Evolutionary conservation across 2,888 invertebrate genomes (phyloP), one percentile per base, ranked within the genome.

Genomic region (Seira musarum): DNA sequence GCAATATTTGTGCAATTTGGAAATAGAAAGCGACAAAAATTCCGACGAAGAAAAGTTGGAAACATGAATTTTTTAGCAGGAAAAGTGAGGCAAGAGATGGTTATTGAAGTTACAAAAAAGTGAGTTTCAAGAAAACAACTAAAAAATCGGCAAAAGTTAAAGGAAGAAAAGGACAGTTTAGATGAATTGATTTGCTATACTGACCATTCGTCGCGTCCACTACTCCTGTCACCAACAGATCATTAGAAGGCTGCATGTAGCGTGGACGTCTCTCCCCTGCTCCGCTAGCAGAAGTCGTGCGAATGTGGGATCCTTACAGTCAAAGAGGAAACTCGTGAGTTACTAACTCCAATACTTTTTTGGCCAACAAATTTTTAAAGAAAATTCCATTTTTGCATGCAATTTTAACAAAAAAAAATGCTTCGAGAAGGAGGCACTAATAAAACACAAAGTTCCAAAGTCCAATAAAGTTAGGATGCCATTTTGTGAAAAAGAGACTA

Each of bases 201-300:
- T 80, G 79, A 80, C 79, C 79, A 80, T 80, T 80, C 65, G 79
- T 80, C 73, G 79, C 73, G 79, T 80, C 79, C 79, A 80, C 79
- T 35, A 73, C 69, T 73, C 79, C 79, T 69, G 79, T 53, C 64
- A 57, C 35, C 67, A 49, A 67, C 66, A 63, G 73, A 65, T 80
- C 79, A 68, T 73, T 80, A 73, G 79, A 67, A 72, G 79, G 73
- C 79, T 80, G 79, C 73, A 73, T 63, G 79, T 80, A 80, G 21
- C 79, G 79, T 80, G 79, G 79, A 80, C 79, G 79, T 80, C 79
- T 68, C 73, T 80, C 79, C 35, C 68, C 73, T 73, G 49, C 63
- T 69, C 79, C 79, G 68, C 68, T 68, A 80, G 53, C 46, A 63
- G 71, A 73, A 65, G 64, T 73, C 30, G 73, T 73, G 67, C 79